Evolutionary conservation across 2,888 invertebrate species (phyloP).

Genomic region (Nomada fabriciana): DNA sequence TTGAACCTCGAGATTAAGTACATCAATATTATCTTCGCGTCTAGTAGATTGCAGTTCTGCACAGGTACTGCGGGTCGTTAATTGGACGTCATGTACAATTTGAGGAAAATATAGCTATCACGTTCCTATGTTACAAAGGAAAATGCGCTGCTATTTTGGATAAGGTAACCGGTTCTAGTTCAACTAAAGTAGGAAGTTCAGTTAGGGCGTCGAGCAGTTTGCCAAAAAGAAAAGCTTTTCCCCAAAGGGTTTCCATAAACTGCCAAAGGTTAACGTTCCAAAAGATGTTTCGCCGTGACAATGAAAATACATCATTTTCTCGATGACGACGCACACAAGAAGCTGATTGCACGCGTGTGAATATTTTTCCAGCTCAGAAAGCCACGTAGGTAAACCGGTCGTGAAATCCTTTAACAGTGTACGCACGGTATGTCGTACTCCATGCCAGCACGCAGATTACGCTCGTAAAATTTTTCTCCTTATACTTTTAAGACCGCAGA

Average conservation of each 20-base stretch:
- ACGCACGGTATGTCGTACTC: conserved; percentile 33
- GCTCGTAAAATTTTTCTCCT: conserved; percentile 49
- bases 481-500: conserved; percentile 52
- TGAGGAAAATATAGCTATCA: too few relatives aligned
- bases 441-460: conserved; percentile 51
- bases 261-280: conserved; percentile 7
- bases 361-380: conserved; percentile 20
- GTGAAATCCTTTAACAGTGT: conserved; percentile 42
- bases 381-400: conserved; percentile 41
- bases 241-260: not conserved
- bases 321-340: conserved; percentile 7
- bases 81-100: too few relatives aligned
- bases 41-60: too few relatives aligned
- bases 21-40: too few relatives aligned
- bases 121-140: too few relatives aligned
- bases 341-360: conserved; percentile 15
- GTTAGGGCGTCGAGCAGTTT: not conserved
- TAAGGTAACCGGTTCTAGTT: too few relatives aligned
- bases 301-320: conserved; percentile 41
- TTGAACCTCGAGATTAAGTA: too few relatives aligned
- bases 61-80: too few relatives aligned
- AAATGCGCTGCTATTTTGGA: too few relatives aligned
- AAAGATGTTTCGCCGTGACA: conserved; percentile 8
- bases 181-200: not conserved
- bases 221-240: not conserved